Conservation (phyloP, 1,140 invertebrate species). For the Aphaenogaster floridana region DNA sequence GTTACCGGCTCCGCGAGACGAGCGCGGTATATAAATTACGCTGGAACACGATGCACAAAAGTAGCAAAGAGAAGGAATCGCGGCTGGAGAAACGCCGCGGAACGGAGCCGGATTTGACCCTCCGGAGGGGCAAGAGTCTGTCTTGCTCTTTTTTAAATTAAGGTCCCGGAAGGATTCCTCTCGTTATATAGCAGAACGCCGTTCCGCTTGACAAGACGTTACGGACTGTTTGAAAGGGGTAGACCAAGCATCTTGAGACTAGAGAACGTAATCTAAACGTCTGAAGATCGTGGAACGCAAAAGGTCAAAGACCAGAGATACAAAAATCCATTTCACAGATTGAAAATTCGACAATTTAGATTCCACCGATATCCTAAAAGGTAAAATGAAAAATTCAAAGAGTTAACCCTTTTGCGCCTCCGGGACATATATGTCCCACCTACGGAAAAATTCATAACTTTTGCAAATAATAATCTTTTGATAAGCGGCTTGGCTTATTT, state of each 20-base stretch:
- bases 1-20: not conserved
- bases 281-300: conserved; percentile 12
- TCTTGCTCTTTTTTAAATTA: conserved; percentile 48
- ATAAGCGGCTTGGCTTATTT: too few relatives aligned
- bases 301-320: conserved; percentile 29
- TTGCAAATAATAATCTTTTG: too few relatives aligned
- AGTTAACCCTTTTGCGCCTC: too few relatives aligned
- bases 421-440: too few relatives aligned
- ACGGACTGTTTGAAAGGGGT: conserved; percentile 27
- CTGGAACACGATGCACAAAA: conserved; percentile 6
- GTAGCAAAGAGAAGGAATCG: conserved; percentile 26
- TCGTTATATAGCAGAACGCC: conserved; percentile 43
- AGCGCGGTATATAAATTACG: conserved; percentile 23
- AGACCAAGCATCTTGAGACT: conserved; percentile 27
- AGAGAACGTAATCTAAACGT: conserved; percentile 27
- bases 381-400: not conserved
- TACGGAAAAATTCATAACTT: too few relatives aligned
- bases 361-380: not conserved
- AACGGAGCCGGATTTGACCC: conserved; percentile 14
- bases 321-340: not conserved
- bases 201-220: conserved; percentile 20
- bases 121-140: not conserved
- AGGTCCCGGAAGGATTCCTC: not conserved
- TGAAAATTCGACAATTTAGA: not conserved
- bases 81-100: not conserved